Base-by-base conservation (phyloP, 2,113 vertebrate species). In the Microtus montanus region DNA sequence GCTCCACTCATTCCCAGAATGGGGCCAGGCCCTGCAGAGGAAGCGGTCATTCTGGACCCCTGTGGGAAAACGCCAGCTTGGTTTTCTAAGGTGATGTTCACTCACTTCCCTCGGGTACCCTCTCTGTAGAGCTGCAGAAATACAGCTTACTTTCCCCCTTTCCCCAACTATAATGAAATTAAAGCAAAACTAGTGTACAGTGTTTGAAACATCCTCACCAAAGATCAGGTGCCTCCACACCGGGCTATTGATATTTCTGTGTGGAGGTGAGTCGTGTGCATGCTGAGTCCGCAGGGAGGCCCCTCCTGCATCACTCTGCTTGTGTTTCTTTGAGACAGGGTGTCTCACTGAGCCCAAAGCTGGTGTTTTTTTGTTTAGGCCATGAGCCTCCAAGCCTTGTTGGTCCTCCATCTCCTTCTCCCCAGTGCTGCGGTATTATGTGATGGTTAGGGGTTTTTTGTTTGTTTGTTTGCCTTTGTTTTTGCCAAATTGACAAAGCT, bases 121-220 rank as follows among this genome's bases (percentile, higher is more conserved):
- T 22, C 5, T 22, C 54, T 7, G 0, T 68, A 14, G 35, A 63
- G 68, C 0, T 0, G 24, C 9, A 68, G 82, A 13, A 24, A 71
- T 19, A 79, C 19, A 26, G 2, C 13, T 44, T 70, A 28, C 26
- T 75, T 61, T 38, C 28, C 75, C 28, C 54, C 44, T 33, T 26
- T n/a, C 89, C 64, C 38, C 73, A 80, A 49, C 24, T 71, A 63
- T 19, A 95, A 73, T 33, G 92, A 66, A 33, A 86, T 73, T 58
- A 54, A 80, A 47, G 54, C 47, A 89, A 89, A 88, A 28, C 17
- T 38, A 22, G 41, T 13, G 20, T 19, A 58, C 75, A 12, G 33
- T 79, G 22, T 87, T 89, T 86, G 61, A 24, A 7, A 49, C 19
- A 73, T 47, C 63, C 61, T 89, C 68, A 44, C 33, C 63, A 49